A percentile compares a stretch with the other conserved stretches of the same genome.
phyloP scores from a whole-genome alignment of 64 coral and sea anemone species.

The Platygyra sinensis region DNA sequence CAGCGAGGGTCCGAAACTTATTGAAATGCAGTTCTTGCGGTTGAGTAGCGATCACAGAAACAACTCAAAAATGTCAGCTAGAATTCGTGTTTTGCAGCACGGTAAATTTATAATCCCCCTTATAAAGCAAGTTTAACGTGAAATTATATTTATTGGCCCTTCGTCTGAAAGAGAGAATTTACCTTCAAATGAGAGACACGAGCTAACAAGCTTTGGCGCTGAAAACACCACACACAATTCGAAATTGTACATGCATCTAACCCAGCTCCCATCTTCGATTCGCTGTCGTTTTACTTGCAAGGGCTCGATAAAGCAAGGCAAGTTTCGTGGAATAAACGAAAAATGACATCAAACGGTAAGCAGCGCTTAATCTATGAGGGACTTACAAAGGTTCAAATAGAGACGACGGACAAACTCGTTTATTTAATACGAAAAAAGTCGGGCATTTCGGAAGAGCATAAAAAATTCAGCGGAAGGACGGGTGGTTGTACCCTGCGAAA shows the following conservation, averaged over 20 bases:
- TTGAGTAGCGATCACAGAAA: slow-evolving; percentile 21
- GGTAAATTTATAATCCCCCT: background rate
- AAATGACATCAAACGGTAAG: background rate
- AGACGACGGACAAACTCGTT: background rate
- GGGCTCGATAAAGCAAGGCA: background rate
- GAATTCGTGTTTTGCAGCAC: background rate
- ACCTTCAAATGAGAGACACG: background rate
- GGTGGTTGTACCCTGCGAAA: slow-evolving; percentile 8
- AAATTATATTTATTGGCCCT: background rate
- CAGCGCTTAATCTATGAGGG: background rate
- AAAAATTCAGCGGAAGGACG: slow-evolving; percentile 42
- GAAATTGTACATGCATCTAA: background rate
- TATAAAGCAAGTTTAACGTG: background rate
- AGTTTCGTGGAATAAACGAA: slow-evolving; percentile 24
- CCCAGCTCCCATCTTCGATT: slow-evolving; percentile 4
- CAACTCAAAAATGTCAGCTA: background rate
- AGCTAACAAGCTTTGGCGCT: background rate
- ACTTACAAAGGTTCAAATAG: background rate
- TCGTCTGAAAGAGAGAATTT: background rate
- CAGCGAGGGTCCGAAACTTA: slow-evolving; percentile 5
- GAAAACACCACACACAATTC: background rate
- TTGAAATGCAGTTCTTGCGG: slow-evolving; percentile 15
- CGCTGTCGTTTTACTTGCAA: background rate
- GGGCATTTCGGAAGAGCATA: background rate
- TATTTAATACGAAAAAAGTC: background rate